Base-by-base conservation (phyloP, 1,140 invertebrate species). In the Diachasma alloeum region DNA sequence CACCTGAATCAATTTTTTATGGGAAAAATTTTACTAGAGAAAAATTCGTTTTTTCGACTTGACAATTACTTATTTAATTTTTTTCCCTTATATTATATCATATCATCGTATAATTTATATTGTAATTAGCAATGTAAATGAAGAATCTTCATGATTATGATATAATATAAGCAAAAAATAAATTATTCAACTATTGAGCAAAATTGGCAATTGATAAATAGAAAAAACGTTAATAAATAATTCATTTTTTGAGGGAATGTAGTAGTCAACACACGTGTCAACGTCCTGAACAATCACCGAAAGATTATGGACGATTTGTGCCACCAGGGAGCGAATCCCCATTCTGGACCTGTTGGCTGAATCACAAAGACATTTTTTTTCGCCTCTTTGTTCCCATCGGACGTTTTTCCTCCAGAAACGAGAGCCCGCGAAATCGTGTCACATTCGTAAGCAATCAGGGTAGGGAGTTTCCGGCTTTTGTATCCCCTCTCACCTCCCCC, bases 391-490 rank as follows among this genome's bases (percentile, higher is more conserved):
- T 31, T 44, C 70, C 44, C 17, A 31, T 80, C 53, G 37, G 31
- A 76, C 42, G 42, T 44, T n/a, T 70, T 17, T 37, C 15, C 63
- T 67, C 46, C 72, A 48, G 56, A 78, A 63, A 63, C 59, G 19
- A 39, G 70, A 77, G 59, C 67, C 77, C 80, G 75, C 70, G 77
- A 83, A 83, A 81, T 82, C 77, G 73, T 77, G 72, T 77, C 81
- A 78, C 79, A 84, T 84, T 82, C 79, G 80, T 78, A 81, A 59
- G 81, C 80, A 83, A 84, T 83, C 82, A 80, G 78, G 71, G 80
- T 72, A 36, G 78, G 31, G 53, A 70, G 69, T 76, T 81, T 75
- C 26, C 69, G 68, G 42, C 37, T 17, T 69, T 42, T 53, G 36
- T 68, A 31, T 31, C 31, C 31, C 31, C 31, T 6, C 31, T 31